phyloP scores from a whole-genome alignment of 2,113 vertebrate genomes.

The Phyllostomus hastatus region DNA sequence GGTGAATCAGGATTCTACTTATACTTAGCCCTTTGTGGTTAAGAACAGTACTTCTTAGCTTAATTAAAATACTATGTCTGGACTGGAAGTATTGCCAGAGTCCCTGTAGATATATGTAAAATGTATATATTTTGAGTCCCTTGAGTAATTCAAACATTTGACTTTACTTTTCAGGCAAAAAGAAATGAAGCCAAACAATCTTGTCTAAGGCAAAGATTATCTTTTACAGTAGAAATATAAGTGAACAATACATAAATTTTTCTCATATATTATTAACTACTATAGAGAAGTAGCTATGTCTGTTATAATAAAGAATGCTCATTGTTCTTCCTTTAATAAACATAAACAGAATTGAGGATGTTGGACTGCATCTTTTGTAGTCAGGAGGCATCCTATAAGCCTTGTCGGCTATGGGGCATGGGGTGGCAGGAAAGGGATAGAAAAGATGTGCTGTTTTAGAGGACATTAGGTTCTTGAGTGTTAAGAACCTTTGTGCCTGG shows the following conservation, averaged over 20 bases:
- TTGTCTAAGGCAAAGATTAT: not conserved
- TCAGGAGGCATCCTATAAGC: not conserved
- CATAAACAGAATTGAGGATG: not conserved
- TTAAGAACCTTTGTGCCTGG: not conserved
- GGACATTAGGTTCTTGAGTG: not conserved
- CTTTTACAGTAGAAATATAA: slow-evolving; percentile 23
- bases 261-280: not conserved
- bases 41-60: not conserved
- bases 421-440: not conserved
- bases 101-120: not conserved
- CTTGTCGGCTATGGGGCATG: fast-evolving
- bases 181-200: not conserved
- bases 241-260: not conserved
- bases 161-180: not conserved
- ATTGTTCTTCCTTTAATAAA: not conserved
- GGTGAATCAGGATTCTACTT: not conserved
- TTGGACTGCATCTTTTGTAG: not conserved
- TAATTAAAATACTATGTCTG: not conserved
- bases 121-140: not conserved
- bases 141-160: not conserved
- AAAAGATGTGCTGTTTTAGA: not conserved
- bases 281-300: not conserved
- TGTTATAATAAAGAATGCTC: not conserved
- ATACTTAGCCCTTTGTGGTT: not conserved
- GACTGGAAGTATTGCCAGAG: not conserved